Percentiles rank a stretch among this genome's conserved stretches.
Evolutionary conservation across 2,797 vertebrate genomes (phyloP).

Genomic region (Sebastes umbrosus): DNA sequence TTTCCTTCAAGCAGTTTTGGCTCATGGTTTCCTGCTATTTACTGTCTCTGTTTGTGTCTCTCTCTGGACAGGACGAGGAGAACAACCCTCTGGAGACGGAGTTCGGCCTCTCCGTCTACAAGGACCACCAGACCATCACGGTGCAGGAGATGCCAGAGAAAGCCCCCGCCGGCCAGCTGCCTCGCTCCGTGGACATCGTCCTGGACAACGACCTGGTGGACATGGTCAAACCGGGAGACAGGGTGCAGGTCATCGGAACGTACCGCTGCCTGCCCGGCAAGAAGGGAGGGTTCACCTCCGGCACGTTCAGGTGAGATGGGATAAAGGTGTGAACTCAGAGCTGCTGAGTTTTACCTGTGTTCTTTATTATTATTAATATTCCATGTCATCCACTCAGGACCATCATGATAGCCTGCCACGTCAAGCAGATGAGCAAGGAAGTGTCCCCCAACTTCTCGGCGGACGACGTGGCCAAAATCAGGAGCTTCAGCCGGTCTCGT

Average conservation of each 20-base stretch:
- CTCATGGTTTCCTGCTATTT: not conserved
- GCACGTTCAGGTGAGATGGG: constrained; percentile 89
- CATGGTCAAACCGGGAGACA: constrained; percentile 91
- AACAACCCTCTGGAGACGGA: constrained; percentile 98
- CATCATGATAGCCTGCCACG: constrained; percentile 93
- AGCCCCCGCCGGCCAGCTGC: constrained; percentile 95
- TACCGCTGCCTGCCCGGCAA: constrained; percentile 96
- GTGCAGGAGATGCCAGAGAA: constrained; percentile 99
- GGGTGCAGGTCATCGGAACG: constrained; percentile 93
- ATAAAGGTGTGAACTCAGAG: not conserved
- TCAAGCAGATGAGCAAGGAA: constrained; percentile 95
- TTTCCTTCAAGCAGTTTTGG: not conserved
- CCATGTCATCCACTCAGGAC: constrained; percentile 80
- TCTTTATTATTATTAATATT: not conserved
- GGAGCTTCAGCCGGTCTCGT: constrained; percentile 89
- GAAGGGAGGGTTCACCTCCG: constrained; percentile 94
- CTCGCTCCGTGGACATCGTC: constrained; percentile 94
- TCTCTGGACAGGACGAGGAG: constrained; percentile 89
- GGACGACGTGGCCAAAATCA: constrained; percentile 93
- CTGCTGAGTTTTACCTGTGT: not conserved
- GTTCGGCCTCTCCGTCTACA: constrained; percentile 93
- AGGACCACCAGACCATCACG: constrained; percentile 96
- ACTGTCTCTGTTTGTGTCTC: not conserved
- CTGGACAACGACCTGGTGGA: constrained; percentile 97
- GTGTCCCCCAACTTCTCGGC: constrained; percentile 87